Evolutionary conservation across 2,888 invertebrate genomes (phyloP).

Genomic region (Nomada fucata): DNA sequence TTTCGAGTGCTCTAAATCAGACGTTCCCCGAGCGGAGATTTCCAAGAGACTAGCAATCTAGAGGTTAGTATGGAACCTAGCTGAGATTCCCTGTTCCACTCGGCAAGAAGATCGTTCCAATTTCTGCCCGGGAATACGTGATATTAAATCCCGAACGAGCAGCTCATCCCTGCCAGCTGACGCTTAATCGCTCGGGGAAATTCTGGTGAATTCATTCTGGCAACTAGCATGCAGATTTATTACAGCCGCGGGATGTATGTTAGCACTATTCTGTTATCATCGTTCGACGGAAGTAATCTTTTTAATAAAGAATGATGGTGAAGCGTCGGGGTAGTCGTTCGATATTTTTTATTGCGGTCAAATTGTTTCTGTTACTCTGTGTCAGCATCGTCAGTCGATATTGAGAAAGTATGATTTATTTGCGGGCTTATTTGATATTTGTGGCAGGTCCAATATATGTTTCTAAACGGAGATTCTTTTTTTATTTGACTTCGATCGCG

Average conservation of each 20-base stretch:
- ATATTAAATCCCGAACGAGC: conserved; percentile 58
- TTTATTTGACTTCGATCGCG: neutral
- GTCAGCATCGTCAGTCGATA: too few relatives aligned
- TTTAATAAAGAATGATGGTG: neutral
- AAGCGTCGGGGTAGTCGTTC: too few relatives aligned
- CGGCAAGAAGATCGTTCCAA: conserved; percentile 60
- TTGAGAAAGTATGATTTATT: too few relatives aligned
- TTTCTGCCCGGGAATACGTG: conserved; percentile 62
- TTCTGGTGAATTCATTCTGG: conserved; percentile 49
- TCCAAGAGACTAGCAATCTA: conserved; percentile 59
- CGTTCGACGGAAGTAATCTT: conserved; percentile 37
- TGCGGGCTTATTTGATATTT: too few relatives aligned
- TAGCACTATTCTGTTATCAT: conserved; percentile 44
- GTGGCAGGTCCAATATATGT: too few relatives aligned
- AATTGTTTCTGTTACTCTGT: too few relatives aligned
- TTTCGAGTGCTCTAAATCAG: conserved; percentile 60
- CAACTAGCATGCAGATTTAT: conserved; percentile 57
- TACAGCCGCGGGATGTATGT: conserved; percentile 42
- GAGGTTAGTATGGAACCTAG: conserved; percentile 56
- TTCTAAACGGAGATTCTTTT: too few relatives aligned
- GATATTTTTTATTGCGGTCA: too few relatives aligned
- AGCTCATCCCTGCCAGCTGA: conserved; percentile 29
- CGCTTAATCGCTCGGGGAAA: conserved; percentile 56
- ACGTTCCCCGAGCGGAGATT: conserved; percentile 41
- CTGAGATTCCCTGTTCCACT: conserved; percentile 45